These are phyloP conservation scores for Trichogramma evanescens DNA, from an alignment of 2,888 invertebrate genomes.

Conservation along the genomic window DNA sequence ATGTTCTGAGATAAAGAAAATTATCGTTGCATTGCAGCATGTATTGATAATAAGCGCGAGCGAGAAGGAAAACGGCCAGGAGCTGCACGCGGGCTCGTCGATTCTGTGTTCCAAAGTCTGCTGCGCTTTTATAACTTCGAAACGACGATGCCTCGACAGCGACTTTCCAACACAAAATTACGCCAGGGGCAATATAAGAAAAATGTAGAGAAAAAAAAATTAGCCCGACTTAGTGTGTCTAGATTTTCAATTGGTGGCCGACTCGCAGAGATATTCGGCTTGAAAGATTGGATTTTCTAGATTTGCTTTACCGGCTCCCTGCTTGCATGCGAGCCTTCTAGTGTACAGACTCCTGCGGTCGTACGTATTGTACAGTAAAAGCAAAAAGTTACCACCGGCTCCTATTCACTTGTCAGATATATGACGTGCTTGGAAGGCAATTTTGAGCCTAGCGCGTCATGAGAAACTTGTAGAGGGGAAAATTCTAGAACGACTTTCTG, in stretches of 20 bases:
- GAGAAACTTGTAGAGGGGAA: constrained; percentile 34
- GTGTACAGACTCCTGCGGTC: not conserved
- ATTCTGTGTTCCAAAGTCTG: too few species aligned
- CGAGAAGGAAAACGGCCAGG: not conserved
- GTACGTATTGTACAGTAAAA: constrained; percentile 10
- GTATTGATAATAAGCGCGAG: too few species aligned
- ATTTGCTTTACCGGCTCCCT: constrained; percentile 1
- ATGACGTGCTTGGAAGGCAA: constrained; percentile 25
- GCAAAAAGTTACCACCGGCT: not conserved
- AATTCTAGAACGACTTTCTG: constrained; percentile 40
- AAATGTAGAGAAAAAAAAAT: constrained; percentile 37
- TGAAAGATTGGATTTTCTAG: constrained; percentile 1
- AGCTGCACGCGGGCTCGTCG: too few species aligned
- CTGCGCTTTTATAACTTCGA: too few species aligned
- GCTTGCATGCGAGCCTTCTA: not conserved
- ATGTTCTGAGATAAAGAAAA: too few species aligned
- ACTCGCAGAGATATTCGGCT: constrained; percentile 28
- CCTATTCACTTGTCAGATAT: not conserved
- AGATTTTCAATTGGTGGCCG: constrained; percentile 21
- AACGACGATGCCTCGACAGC: not conserved
- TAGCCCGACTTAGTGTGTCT: constrained; percentile 35
- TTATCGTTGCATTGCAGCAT: too few species aligned
- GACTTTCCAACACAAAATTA: constrained; percentile 30
- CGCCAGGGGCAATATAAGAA: constrained; percentile 32
- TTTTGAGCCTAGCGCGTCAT: constrained; percentile 29